Evolutionary conservation across 2,888 invertebrate genomes (phyloP), one percentile per base, ranked within the genome.

Genomic region (Agriotes lineatus): DNA sequence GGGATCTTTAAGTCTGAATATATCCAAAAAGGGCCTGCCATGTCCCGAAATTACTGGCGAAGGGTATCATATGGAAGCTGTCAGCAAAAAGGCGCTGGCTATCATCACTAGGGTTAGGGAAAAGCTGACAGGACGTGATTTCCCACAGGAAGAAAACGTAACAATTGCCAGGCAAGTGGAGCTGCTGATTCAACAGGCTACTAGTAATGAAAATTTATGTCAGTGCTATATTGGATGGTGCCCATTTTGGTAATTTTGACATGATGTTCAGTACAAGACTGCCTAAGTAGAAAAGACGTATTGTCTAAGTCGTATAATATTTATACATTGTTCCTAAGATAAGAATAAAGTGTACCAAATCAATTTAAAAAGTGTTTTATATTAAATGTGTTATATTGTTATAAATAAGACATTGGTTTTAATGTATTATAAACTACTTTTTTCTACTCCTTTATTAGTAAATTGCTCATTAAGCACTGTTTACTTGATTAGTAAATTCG

Each of bases 211-310:
- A 84, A 99, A 99, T 85, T 89, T 99, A 65, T 99, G 99, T 83
- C 99, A 99, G 86, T 99, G 98, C 83, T 99, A 99, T 81, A 97
- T 99, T 69, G 99, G 99, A 65, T 99, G 99, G 99, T 99, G 92
- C 83, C 92, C 92, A 3, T 92, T 92, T 80, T 92, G 92, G 92
- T 92, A 87, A 85, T 30, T 25, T 16, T 30, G 18, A 96, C 3
- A 52, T 22, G 5, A 33, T 2, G 30, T n/a, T n/a, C 12, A 30
- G 22, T 48, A n/a, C 22, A 48, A 48, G 48, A 22, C 48, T 48
- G 22, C 20, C n/a, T 12, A 22, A 12, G 22, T 14, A 42, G 16
- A 42, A 42, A 42, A 7, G n/a, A 16, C 2, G 3, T 42, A 42
- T 99, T 4, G 42, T 42, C 16, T 42, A 42, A 42, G 42, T 18